Percentiles rank a stretch among this genome's conserved stretches.
phyloP scores from a whole-genome alignment of 1,140 invertebrate genomes.

The Polyergus mexicanus region DNA sequence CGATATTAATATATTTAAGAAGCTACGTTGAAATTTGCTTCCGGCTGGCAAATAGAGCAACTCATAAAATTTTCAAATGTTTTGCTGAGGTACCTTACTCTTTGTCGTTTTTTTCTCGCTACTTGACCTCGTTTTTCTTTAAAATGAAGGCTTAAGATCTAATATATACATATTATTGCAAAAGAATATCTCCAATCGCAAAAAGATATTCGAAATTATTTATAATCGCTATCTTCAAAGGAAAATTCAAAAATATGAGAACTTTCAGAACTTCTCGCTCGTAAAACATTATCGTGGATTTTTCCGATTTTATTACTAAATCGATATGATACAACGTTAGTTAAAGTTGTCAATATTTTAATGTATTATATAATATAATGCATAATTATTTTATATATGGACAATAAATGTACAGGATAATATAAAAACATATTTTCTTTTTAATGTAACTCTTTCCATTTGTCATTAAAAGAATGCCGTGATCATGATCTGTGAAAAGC shows the following conservation, averaged over 20 bases:
- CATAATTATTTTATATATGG: too few species aligned
- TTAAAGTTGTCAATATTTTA: not conserved
- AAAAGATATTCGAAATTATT: not conserved
- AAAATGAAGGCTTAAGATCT: not conserved
- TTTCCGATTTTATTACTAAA: not conserved
- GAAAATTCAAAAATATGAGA: not conserved
- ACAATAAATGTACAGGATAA: too few species aligned
- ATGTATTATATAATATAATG: not conserved
- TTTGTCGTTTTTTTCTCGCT: slow-evolving; percentile 23
- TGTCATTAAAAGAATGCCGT: too few species aligned
- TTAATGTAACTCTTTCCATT: too few species aligned
- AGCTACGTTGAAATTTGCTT: slow-evolving; percentile 22
- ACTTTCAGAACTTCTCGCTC: not conserved
- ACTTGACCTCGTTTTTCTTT: not conserved
- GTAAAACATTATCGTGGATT: not conserved
- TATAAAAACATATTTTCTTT: too few species aligned
- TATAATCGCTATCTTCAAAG: not conserved
- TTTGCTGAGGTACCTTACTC: slow-evolving; percentile 2
- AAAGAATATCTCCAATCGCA: not conserved
- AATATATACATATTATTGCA: not conserved
- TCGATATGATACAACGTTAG: not conserved
- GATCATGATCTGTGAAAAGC: too few species aligned
- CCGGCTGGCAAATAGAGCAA: slow-evolving; percentile 10
- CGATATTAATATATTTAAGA: slow-evolving; percentile 40
- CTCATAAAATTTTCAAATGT: slow-evolving; percentile 47